Percentiles rank a stretch among this genome's conserved stretches.
These are phyloP conservation scores for Notolabrus celidotus DNA, from an alignment of 2,797 vertebrate species.

Conservation along the genomic window DNA sequence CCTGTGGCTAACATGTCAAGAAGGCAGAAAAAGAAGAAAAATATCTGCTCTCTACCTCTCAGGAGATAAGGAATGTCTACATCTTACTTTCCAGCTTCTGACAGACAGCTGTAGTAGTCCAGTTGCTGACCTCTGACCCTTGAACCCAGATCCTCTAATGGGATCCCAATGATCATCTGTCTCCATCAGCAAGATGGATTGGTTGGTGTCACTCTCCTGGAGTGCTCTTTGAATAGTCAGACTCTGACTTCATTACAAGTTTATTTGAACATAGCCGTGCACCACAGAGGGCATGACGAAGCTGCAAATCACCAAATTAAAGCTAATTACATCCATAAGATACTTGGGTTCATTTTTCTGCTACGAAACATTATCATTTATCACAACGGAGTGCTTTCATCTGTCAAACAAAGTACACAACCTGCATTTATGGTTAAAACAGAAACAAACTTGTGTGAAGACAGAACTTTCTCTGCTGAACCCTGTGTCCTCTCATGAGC, in stretches of 20 bases:
- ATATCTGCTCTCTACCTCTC: constrained; percentile 7
- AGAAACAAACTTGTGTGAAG: constrained; percentile 59
- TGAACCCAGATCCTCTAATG: constrained; percentile 54
- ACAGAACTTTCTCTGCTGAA: constrained; percentile 62
- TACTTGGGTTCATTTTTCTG: constrained; percentile 44
- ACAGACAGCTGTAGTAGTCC: constrained; percentile 50
- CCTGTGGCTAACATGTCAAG: background rate
- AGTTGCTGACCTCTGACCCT: constrained; percentile 49
- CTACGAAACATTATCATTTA: constrained; percentile 63
- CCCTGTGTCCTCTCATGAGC: constrained; percentile 54
- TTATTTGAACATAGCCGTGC: constrained; percentile 50
- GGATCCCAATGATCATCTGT: constrained; percentile 55
- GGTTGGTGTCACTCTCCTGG: constrained; percentile 39
- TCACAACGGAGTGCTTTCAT: constrained; percentile 50
- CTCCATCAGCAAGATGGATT: constrained; percentile 70
- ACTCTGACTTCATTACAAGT: constrained; percentile 39
- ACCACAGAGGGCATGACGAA: constrained; percentile 29
- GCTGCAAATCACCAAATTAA: constrained; percentile 40
- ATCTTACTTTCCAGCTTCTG: constrained; percentile 50
- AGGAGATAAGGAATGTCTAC: constrained; percentile 41
- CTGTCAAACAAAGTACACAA: constrained; percentile 62
- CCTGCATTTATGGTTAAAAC: constrained; percentile 59
- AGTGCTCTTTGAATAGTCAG: constrained; percentile 39
- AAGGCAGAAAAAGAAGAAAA: background rate
- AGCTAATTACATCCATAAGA: constrained; percentile 49